Base-by-base conservation (phyloP, 2,113 vertebrate genomes). In the Festucalex cinctus region DNA sequence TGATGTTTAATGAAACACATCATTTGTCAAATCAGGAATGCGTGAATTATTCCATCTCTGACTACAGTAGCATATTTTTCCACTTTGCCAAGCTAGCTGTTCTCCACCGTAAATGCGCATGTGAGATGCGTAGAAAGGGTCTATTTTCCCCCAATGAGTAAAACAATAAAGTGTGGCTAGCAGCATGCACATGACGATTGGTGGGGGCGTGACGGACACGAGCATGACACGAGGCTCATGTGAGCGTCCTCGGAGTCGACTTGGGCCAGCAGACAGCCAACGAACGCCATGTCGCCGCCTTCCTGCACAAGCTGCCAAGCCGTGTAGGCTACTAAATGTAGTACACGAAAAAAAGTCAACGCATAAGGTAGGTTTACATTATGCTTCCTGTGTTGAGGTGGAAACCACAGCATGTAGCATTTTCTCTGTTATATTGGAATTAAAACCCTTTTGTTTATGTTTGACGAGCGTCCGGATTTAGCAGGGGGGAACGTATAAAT, bases 141-240 rank as follows among this genome's bases (percentile, higher is more conserved):
- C 19, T 62, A 1, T 43, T 62, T 43, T 39, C 37, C 3, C 17
- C 6, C 13, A 43, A 3, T 6, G 37, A 12, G 1, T 43, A 14
- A 41, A 43, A 62, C 59, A 24, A 41, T 24, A 41, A 62, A 43
- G 60, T 43, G 60, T 43, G 60, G 60, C 39, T 22, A 32, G 28
- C 28, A 32, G 28, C 28, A 32, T 41, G 69, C 69, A 74, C 80
- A 62, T 80, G 84, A 78, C 19, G 61, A 16, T 39, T 24, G 73
- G 69, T 24, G 73, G 69, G 68, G 84, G 85, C 82, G 86, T 75
- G 85, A 66, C n/a, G n/a, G n/a, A n/a, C n/a, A n/a, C n/a, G n/a
- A n/a, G n/a, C 83, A 1, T 13, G 43, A 1, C 28, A n/a, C 16
- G 1, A 36, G 48, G 81, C 81, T 89, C 88, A 89, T 81, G 76